Conservation (phyloP, 1,140 invertebrate genomes). For the Parapsyche elsis region DNA sequence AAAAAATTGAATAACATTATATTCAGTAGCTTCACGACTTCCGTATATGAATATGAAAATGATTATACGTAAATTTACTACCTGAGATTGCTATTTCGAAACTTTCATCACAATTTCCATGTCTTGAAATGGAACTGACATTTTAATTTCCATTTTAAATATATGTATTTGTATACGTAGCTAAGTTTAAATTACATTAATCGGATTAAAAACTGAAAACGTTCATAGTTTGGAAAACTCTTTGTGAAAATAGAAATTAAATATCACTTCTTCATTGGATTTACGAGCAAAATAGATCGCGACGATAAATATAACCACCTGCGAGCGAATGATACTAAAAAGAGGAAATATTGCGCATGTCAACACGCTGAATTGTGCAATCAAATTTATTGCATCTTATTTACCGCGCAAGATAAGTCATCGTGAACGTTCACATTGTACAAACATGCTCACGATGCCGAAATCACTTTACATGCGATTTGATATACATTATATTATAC, state of each 20-base stretch:
- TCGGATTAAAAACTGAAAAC: no score
- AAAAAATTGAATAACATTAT: not conserved
- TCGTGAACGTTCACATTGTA: not conserved
- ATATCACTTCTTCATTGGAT: not conserved
- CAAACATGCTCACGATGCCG: not conserved
- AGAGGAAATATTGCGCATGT: not conserved
- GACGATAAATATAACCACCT: not conserved
- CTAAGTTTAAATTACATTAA: no score
- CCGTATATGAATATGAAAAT: not conserved
- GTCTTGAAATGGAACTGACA: no score
- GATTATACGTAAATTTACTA: no score
- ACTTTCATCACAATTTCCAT: no score
- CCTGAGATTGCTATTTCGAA: no score
- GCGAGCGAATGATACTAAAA: not conserved
- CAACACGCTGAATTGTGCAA: not conserved
- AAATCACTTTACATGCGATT: not conserved
- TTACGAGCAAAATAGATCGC: not conserved
- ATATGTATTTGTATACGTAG: no score
- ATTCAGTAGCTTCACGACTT: no score
- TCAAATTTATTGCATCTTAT: not conserved
- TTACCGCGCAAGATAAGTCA: conserved; percentile 2
- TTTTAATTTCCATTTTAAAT: no score
- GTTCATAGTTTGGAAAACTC: no score
- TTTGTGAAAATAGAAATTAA: not conserved
- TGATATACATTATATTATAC: no score